Base-by-base conservation (phyloP, 1,140 invertebrate species). In the Drosophila simulans region DNA sequence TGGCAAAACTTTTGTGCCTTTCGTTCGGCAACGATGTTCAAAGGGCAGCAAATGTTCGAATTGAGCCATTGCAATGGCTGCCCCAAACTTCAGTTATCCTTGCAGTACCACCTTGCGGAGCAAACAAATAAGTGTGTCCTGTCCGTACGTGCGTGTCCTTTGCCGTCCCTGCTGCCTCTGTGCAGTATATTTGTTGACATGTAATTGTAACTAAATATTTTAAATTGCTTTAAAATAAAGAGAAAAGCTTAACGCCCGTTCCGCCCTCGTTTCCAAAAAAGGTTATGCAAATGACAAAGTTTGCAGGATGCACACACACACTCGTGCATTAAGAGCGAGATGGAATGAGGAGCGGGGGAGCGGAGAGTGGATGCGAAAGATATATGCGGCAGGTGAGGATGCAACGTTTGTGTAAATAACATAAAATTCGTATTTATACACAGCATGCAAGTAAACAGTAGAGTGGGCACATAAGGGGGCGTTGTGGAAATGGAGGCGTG, bases 211-310 rank as follows among this genome's bases (percentile, higher is more conserved):
- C 83, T 88, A 88, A 88, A 88, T 88, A 88, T 88, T 89, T 88
- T 89, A 88, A 88, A 89, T 88, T 88, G 83, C 84, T 89, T 88
- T 89, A 89, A 88, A 88, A 88, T 88, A 88, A 88, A 88, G 79
- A 78, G 77, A 54, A 51, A 37, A 52, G 53, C 55, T 59, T 68
- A 53, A 25, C 51, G 31, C 37, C 52, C 35, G 15, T 39, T 34
- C 25, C 15, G 13, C 22, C 13, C 27, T 49, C 34, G 5, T 31
- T 20, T 34, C 12, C 66, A 49, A 52, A 75, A 75, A 89, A 88
- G 84, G 83, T 88, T 88, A 88, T 88, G 83, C 83, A 88, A 88
- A 88, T 88, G 83, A 89, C 83, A 88, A 86, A 86, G 74, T 86
- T 86, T 70, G 49, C 73, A 73, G 71, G 53, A 63, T 70, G 64